These are phyloP conservation scores for Pilophorus perplexus DNA, from an alignment of 2,888 invertebrate genomes.

Conservation along the genomic window DNA sequence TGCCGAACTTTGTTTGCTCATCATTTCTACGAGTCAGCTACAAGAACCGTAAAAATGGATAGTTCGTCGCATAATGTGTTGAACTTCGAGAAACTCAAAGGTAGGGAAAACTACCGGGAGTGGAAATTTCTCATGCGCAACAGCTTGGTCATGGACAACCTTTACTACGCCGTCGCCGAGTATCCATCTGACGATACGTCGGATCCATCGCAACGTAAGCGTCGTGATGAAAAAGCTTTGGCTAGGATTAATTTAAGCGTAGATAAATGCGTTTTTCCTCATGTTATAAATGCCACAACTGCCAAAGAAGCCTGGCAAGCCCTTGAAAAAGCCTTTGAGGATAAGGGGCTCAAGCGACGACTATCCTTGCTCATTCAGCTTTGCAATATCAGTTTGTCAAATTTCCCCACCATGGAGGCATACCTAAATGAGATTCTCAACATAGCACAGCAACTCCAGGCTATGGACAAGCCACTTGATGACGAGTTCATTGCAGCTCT, in stretches of 20 bases:
- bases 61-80: no score
- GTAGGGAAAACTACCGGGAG: slow-evolving; percentile 8
- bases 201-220: background rate
- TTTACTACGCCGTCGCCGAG: background rate
- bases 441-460: background rate
- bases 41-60: no score
- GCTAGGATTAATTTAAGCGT: slow-evolving; percentile 2
- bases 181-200: slow-evolving; percentile 5
- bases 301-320: slow-evolving; percentile 26
- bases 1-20: no score
- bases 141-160: background rate
- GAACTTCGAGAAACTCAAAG: slow-evolving; percentile 31
- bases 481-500: slow-evolving; percentile 27
- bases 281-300: background rate
- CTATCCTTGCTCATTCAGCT: background rate
- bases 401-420: background rate
- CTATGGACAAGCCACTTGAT: slow-evolving; percentile 18
- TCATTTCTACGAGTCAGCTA: no score
- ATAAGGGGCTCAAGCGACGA: slow-evolving; percentile 1
- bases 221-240: slow-evolving; percentile 24
- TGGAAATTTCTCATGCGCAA: slow-evolving; percentile 31
- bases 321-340: slow-evolving; percentile 25
- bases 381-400: background rate
- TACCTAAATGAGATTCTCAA: slow-evolving; percentile 13
- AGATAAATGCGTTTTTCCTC: slow-evolving; percentile 15